phyloP scores from a whole-genome alignment of 2,113 vertebrate species.

The human region GRCh38 chr5:74867001-74867500 shows the following conservation, averaged over 20 bases:
- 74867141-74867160: background rate
- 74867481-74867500: background rate
- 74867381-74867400: background rate
- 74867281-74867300: background rate
- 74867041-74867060: background rate
- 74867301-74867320: background rate
- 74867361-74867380: background rate
- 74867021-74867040: background rate
- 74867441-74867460: background rate
- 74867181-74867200: background rate
- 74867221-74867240: background rate
- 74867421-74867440: background rate
- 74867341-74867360: background rate
- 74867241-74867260: background rate
- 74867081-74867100: background rate
- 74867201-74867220: background rate
- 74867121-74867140: fast-evolving
- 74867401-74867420: background rate
- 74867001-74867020: background rate
- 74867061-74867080: background rate
- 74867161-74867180: background rate
- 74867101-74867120: background rate
- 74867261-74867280: background rate
- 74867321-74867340: background rate
- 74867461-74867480: background rate